Base-by-base conservation (phyloP, 2,888 invertebrate species). In the Plusia festucae region DNA sequence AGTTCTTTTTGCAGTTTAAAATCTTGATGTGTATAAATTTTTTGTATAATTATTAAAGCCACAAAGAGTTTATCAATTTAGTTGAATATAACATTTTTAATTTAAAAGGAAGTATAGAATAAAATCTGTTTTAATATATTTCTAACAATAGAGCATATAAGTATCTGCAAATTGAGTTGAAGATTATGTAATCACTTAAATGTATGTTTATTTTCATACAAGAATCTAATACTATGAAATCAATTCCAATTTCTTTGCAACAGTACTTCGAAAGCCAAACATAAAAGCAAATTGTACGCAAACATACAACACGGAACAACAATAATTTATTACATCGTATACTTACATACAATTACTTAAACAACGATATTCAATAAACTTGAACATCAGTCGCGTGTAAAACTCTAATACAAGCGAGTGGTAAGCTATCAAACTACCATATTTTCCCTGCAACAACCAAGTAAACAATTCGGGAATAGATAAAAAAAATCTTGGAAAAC, bases 351-450 rank as follows among this genome's bases (percentile, higher is more conserved):
- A 30, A 13, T 55, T 53, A 49, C 18, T 27, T 18, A 16, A 64
- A 30, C 27, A 58, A 18, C 15, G 57, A 40, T 32, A 52, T 58
- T 49, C 46, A 30, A 60, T 69, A 55, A 40, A 54, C 40, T 32
- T 15, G 13, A 65, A 57, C 20, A 40, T 40, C 32, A 60, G 27
- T 59, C 44, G 22, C 55, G 15, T 60, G 44, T 52, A 68, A 75
- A 76, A 78, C 63, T 68, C 77, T 82, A 88, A 87, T 88, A 85
- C 73, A 79, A 71, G 68, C 73, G 75, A 88, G 87, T 87, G 82
- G 70, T 73, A 82, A 85, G 81, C 82, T 84, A 88, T 88, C 82
- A 86, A 87, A 88, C 81, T 79, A 80, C 83, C 84, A 87, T 89
- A 87, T 87, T 83, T 82, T 71, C 62, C 71, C 62, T 76, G 68